Evolutionary conservation across 2,888 invertebrate species (phyloP).

Genomic region (Cactoblastis cactorum): DNA sequence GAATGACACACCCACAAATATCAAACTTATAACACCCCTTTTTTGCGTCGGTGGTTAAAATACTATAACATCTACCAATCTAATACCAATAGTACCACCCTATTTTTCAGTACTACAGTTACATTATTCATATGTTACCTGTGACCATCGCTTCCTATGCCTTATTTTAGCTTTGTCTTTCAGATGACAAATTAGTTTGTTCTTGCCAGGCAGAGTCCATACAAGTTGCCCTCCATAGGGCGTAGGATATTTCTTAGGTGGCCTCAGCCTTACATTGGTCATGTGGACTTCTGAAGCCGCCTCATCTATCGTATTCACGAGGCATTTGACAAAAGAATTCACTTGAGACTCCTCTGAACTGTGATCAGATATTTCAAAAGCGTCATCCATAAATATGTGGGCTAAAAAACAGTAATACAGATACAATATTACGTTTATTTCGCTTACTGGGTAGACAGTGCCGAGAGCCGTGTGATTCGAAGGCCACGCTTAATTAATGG

Average conservation of each 20-base stretch:
- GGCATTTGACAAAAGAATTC: conserved; percentile 88
- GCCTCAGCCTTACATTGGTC: conserved; percentile 80
- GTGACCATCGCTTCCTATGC: conserved; percentile 95
- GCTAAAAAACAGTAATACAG: conserved; percentile 58
- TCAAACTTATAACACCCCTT: no score
- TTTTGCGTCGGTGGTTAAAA: no score
- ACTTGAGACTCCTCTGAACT: conserved; percentile 85
- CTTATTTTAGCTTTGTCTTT: conserved; percentile 94
- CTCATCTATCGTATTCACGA: conserved; percentile 85
- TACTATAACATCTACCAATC: no score
- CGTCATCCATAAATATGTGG: conserved; percentile 92
- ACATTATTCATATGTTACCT: conserved; percentile 64
- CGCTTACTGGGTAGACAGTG: no score
- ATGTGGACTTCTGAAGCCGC: conserved; percentile 86
- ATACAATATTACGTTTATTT: no score
- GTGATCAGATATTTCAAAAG: conserved; percentile 82
- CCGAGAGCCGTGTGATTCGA: no score
- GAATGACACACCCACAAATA: no score
- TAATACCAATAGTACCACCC: no score
- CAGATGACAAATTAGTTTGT: conserved; percentile 90
- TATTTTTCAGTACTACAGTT: no score
- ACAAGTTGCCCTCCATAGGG: conserved; percentile 92
- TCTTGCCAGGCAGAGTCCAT: conserved; percentile 91
- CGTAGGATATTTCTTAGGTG: conserved; percentile 87
- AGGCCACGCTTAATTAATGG: no score